phyloP scores from a whole-genome alignment of 2,113 vertebrate genomes.

The Aramus guarauna region DNA sequence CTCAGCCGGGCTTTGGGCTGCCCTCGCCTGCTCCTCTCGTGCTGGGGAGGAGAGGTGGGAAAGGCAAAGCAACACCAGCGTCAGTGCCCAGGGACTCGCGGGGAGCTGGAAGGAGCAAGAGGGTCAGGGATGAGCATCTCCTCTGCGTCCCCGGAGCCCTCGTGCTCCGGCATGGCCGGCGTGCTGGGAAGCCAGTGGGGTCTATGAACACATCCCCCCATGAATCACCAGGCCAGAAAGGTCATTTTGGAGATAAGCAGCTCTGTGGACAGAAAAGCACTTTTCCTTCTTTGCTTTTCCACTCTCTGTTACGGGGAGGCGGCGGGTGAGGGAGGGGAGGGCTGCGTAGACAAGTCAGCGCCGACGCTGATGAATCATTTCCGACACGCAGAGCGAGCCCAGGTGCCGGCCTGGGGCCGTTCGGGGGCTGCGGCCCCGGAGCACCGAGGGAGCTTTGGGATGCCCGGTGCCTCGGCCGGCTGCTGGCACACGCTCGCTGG shows the following conservation, averaged over 20 bases:
- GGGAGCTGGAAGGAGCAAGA: neutral
- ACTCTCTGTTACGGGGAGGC: too few species aligned
- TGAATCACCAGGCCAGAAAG: neutral
- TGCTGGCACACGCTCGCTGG: fast-evolving
- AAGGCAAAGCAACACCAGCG: fast-evolving
- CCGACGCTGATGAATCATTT: neutral
- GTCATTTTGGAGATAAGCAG: neutral
- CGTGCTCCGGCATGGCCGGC: fast-evolving
- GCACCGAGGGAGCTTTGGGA: fast-evolving
- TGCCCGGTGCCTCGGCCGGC: fast-evolving
- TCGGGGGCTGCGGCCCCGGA: fast-evolving
- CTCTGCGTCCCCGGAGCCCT: neutral
- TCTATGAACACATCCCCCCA: neutral
- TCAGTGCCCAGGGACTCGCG: neutral
- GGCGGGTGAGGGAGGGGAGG: neutral
- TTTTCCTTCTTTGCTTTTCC: neutral
- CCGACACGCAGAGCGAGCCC: fast-evolving
- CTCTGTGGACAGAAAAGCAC: neutral
- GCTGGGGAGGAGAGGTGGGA: neutral
- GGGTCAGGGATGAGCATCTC: neutral
- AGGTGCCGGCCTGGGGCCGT: fast-evolving
- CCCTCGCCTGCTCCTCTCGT: neutral
- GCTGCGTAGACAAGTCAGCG: neutral
- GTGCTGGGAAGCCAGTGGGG: too few species aligned
- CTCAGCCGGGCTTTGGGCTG: neutral